Evolutionary conservation across 53 echinoderm and acorn worm species (phyloP), one percentile per base, ranked within the genome.

Genomic region (Henricia sp.): DNA sequence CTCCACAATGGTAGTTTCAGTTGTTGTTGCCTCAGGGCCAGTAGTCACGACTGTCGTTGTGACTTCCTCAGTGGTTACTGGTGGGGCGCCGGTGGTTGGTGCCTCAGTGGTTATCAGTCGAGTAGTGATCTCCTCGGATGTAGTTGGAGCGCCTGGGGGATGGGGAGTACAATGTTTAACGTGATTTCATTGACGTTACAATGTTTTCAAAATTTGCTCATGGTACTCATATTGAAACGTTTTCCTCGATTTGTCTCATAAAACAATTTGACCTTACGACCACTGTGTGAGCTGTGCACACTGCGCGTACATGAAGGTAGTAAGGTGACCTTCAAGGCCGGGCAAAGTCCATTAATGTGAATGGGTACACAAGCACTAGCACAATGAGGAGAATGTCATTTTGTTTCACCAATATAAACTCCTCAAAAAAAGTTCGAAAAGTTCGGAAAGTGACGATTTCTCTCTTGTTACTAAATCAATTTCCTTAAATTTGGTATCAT

Each of bases 41-140:
- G 75, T 37, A 1, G 75, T 75, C 25, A 19, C 30, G 12, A 77
- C 27, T 59, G 43, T 28, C 9, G 77, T 77, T 11, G 77, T 77
- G 17, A 77, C 55, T 42, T 77, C 77, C 71, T 71, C 71, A 2
- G 71, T 50, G 11, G 71, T 50, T 29, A 62, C 62, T 40, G 77
- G 77, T 24, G 9, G 37, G 8, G 38, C 56, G 42, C 56, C 58
- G 37, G 66, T 66, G 36, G 68, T 41, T 8, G 68, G 42, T 68
- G 68, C 43, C 24, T 8, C 36, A 21, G 68, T 68, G 6, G 21
- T 42, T 40, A 43, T 33, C 23, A 42, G 8, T 8, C 37, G 41
- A 34, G 68, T 68, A 21, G 68, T 68, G 1, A 19, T 41, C 23
- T 40, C 35, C 43, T 33, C 35, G 37, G 35, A 19, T 16, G 65